Evolutionary conservation across 2,797 vertebrate genomes (phyloP), one percentile per base, ranked within the genome.

Genomic region (Ceryle rudis): DNA sequence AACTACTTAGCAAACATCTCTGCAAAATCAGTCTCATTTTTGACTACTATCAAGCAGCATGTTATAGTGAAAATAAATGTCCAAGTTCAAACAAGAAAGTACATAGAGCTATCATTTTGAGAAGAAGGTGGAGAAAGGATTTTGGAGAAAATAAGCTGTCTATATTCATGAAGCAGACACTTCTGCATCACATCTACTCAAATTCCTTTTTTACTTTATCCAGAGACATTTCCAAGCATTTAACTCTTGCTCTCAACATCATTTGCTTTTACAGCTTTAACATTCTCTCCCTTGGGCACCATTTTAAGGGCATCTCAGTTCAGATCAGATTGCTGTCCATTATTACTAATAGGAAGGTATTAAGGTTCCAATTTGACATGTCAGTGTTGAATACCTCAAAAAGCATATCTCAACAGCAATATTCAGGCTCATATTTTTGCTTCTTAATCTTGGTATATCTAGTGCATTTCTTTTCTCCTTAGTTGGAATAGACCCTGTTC

Each of bases 81-180:
- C 67, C 47, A 52, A 31, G 39, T 87, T 89, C 66, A 73, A 93
- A 90, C 26, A 88, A 65, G 75, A 88, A 83, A 28, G 7, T 60
- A 54, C 14, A 41, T 44, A 78, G 5, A 72, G 47, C 20, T 79
- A 44, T 58, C 26, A 79, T 84, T 91, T 84, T 85, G 33, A 86
- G 47, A 79, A 93, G 75, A 92, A 80, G 64, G 42, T 66, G 28
- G 13, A 79, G 66, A 92, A 85, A 72, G 26, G 8, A 60, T 75
- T 86, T 70, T 80, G 19, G 46, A 77, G 60, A 87, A 95, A 92
- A 92, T 75, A 92, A 89, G 41, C 44, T 90, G 78, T 81, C 90
- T 94, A 37, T 93, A 91, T 95, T 95, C 67, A 96, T 92, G 81
- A 89, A 89, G 64, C 74, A 81, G 47, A 3, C 17, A 73, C 73